Evolutionary conservation across 2,888 invertebrate genomes (phyloP), one percentile per base, ranked within the genome.

Genomic region (Elegia similella): DNA sequence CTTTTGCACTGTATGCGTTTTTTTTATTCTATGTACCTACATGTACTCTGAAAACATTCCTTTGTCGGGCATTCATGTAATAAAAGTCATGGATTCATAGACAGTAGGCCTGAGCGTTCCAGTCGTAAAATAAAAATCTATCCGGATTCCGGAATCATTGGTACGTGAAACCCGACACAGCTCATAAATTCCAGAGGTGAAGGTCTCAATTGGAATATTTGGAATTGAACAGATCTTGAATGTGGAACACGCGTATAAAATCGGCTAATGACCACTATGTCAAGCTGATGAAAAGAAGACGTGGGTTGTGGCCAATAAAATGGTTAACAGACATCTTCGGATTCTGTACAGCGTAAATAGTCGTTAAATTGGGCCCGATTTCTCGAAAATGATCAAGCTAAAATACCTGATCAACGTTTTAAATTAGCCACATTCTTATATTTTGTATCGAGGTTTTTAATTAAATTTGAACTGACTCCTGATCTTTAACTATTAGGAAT

Each of bases 121-220:
- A 2, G 17, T 44, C 32, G 44, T 43, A 32, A 44, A 46, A 52
- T 43, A 32, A 44, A 46, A 52, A 29, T 42, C 17, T 44, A 43
- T 16, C 12, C 44, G 30, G 16, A 34, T 13, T 30, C 10, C 44
- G 6, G 16, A 43, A 7, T 44, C 32, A 54, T 43, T 29, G 29
- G 23, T 17, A 55, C 38, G 55, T 29, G 56, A 23, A 56, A 48
- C 47, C 12, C 38, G 30, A 56, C 42, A 56, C 48, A 56, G 48
- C 10, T 56, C 48, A 30, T 56, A 56, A 56, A 56, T 42, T 48
- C 29, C 16, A 44, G 7, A 13, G 6, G 32, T 55, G 32, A 46
- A 43, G 16, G 32, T 50, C 50, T 50, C 50, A 34, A 17, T 34
- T 34, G 16, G 50, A 50, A 50, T 50, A 50, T 50, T 50, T 50